These are phyloP conservation scores for Sus cebifrons DNA, from an alignment of 2,797 vertebrate genomes.

Conservation along the genomic window DNA sequence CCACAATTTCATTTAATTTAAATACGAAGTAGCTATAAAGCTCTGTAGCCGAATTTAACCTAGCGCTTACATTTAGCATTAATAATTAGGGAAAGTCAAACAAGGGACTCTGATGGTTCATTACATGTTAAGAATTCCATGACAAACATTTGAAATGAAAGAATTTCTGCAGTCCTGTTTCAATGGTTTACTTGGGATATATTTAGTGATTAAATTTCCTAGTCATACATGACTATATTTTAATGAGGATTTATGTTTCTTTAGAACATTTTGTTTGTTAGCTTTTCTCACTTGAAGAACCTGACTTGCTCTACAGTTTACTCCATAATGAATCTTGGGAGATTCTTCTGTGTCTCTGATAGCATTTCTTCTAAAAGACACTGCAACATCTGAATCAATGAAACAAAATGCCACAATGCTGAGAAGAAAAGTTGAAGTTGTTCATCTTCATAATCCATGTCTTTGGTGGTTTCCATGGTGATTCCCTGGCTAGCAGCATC, in stretches of 20 bases:
- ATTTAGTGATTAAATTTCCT: neutral
- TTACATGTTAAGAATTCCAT: neutral
- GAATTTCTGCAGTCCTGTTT: fast-evolving
- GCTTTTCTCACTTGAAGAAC: neutral
- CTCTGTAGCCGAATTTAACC: neutral
- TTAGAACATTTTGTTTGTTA: neutral
- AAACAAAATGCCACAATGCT: conserved; percentile 53
- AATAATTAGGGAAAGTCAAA: neutral
- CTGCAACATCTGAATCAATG: neutral
- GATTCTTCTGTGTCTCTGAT: neutral
- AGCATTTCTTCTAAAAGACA: conserved; percentile 19
- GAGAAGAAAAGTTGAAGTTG: conserved; percentile 42
- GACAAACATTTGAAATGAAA: neutral
- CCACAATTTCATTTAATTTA: neutral
- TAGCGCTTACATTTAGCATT: neutral
- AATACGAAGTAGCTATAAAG: neutral
- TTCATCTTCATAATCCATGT: conserved; percentile 42
- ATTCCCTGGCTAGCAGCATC: neutral
- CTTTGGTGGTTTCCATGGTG: conserved; percentile 54
- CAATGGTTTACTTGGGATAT: neutral
- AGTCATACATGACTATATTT: fast-evolving
- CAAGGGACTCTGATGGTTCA: neutral
- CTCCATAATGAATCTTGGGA: neutral
- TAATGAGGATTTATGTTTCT: neutral
- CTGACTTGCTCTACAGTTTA: conserved; percentile 21